A percentile compares a stretch with the other conserved stretches of the same genome.
Conservation (phyloP, 2,113 vertebrate species). For the Jacana jacana region DNA sequence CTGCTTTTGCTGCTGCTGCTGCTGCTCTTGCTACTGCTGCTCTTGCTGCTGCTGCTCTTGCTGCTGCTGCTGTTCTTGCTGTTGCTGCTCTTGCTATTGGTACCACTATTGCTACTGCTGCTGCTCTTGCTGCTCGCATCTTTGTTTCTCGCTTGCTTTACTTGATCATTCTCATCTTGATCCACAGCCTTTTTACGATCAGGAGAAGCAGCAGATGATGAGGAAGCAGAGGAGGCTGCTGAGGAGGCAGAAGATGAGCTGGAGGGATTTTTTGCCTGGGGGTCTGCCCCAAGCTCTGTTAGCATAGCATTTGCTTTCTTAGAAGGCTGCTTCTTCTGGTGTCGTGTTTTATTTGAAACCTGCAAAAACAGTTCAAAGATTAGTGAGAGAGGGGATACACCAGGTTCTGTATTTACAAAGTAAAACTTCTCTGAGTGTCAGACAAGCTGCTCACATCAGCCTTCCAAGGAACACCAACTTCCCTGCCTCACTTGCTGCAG, state of each 20-base stretch:
- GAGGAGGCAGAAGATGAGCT: slow-evolving; percentile 45
- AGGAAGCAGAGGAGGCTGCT: not conserved
- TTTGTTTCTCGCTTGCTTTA: not conserved
- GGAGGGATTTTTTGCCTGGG: not conserved
- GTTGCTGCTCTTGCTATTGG: accelerated
- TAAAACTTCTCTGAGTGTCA: not conserved
- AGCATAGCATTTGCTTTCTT: slow-evolving; percentile 12
- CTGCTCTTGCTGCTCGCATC: not conserved
- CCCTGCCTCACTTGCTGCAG: not conserved
- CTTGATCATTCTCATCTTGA: not conserved
- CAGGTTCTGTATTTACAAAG: not conserved
- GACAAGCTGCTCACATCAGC: not conserved
- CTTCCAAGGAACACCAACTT: not conserved
- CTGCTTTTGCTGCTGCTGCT: accelerated
- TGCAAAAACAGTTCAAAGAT: not conserved
- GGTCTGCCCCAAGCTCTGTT: slow-evolving; percentile 4
- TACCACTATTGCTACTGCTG: accelerated
- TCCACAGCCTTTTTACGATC: not conserved
- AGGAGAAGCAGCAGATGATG: slow-evolving; percentile 4
- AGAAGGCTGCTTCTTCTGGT: not conserved
- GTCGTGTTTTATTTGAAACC: slow-evolving; percentile 41
- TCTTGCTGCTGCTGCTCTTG: accelerated
- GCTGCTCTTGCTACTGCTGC: accelerated
- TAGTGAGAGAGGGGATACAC: not conserved
- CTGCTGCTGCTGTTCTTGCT: accelerated